phyloP scores from a whole-genome alignment of 2,113 vertebrate species.

The Takifugu flavidus region DNA sequence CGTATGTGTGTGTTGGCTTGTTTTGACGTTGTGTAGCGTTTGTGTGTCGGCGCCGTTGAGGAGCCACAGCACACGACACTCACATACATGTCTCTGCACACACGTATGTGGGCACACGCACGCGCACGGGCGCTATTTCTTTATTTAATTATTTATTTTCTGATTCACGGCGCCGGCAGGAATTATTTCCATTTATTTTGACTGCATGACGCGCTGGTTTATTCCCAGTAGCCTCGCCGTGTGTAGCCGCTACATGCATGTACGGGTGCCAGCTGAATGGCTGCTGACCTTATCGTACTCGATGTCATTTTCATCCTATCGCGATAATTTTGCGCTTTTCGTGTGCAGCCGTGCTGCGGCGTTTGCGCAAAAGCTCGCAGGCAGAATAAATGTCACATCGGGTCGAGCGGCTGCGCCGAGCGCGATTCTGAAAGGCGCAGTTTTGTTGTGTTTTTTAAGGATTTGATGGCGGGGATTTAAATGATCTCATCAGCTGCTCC shows the following conservation, averaged over 20 bases:
- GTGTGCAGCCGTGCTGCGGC: constrained; percentile 6
- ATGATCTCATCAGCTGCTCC: constrained; percentile 10
- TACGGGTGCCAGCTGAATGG: constrained; percentile 18
- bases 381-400: constrained; percentile 15
- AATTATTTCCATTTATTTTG: constrained; percentile 4
- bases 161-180: constrained; percentile 19
- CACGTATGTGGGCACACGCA: constrained; percentile 2
- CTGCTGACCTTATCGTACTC: constrained; percentile 53
- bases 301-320: constrained; percentile 57
- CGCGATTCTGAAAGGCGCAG: not conserved
- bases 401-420: constrained; percentile 23
- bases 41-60: constrained; percentile 20
- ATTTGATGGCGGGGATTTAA: constrained; percentile 2
- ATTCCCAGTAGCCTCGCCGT: not conserved
- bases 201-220: constrained; percentile 15
- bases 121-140: constrained; percentile 26
- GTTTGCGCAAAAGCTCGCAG: constrained; percentile 25
- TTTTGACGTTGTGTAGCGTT: constrained; percentile 23
- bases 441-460: constrained; percentile 4
- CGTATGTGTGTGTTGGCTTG: constrained; percentile 25
- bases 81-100: constrained; percentile 12
- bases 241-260: not conserved
- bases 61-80: constrained; percentile 10
- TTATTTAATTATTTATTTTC: constrained; percentile 40
- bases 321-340: constrained; percentile 29